Evolutionary conservation across 2,797 vertebrate genomes (phyloP).

Genomic region (Nasua narica): DNA sequence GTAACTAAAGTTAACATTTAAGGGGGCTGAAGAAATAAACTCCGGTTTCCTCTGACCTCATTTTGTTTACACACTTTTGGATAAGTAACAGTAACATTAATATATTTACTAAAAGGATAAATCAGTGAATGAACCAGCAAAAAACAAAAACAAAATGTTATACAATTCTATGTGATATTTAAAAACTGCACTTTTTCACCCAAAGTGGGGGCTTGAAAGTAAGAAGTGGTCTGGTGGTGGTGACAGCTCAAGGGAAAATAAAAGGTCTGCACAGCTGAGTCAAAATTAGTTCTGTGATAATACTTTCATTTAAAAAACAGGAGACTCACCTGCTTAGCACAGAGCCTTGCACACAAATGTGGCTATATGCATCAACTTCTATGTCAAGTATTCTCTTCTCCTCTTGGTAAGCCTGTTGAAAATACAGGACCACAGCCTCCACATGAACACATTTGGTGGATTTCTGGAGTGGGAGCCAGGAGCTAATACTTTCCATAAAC

Average conservation of each 20-base stretch:
- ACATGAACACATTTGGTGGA: not conserved
- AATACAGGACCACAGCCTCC: not conserved
- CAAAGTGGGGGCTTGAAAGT: not conserved
- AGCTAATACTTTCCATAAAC: not conserved
- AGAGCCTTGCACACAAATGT: not conserved
- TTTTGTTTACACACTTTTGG: not conserved
- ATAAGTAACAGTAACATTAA: not conserved
- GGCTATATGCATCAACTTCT: not conserved
- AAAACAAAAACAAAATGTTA: not conserved
- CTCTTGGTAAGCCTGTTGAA: not conserved
- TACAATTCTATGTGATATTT: not conserved
- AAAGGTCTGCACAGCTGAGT: not conserved
- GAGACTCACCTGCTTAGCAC: not conserved
- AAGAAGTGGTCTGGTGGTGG: not conserved
- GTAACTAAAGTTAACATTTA: not conserved
- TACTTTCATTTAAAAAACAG: not conserved
- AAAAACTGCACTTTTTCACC: not conserved
- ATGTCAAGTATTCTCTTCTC: not conserved
- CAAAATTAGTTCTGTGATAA: not conserved
- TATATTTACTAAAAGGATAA: not conserved
- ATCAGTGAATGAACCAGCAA: not conserved
- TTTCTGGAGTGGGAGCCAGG: not conserved
- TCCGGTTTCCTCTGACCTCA: not conserved
- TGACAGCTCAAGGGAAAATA: not conserved
- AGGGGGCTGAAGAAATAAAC: not conserved